phyloP scores from a whole-genome alignment of 2,797 vertebrate genomes.

The Percopsis omiscomaycus region DNA sequence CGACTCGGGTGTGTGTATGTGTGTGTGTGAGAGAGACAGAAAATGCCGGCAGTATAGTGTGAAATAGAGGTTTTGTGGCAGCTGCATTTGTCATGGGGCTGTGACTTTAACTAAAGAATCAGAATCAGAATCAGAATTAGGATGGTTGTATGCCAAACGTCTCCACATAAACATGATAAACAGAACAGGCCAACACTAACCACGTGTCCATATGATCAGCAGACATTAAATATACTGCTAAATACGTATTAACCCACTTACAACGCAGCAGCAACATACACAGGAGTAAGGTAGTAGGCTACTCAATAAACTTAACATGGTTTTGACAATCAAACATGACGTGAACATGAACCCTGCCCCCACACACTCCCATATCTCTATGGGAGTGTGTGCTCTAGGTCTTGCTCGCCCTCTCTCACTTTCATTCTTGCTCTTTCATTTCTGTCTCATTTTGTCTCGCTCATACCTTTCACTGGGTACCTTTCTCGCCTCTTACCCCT shows the following conservation, averaged over 20 bases:
- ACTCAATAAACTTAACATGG: background rate
- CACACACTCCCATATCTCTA: background rate
- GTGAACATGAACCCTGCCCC: no score
- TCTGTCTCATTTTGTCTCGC: background rate
- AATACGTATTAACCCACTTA: no score
- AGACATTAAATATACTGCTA: no score
- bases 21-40: conserved; percentile 39
- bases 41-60: conserved; percentile 54
- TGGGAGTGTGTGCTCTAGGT: background rate
- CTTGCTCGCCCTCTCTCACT: background rate
- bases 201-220: no score
- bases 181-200: no score
- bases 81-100: conserved; percentile 64
- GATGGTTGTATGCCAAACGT: background rate
- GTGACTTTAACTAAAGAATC: conserved; percentile 55
- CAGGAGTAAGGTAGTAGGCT: no score
- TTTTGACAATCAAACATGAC: background rate
- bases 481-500: conserved; percentile 15
- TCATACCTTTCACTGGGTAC: background rate
- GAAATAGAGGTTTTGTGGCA: conserved; percentile 67
- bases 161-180: no score
- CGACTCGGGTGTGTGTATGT: conserved; percentile 12
- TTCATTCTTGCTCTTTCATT: background rate
- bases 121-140: background rate
- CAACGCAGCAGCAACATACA: no score